Percentiles rank a stretch among this genome's conserved stretches.
These are phyloP conservation scores for Enteromius anoplus DNA, from an alignment of 2,797 vertebrate genomes.

Conservation along the genomic window DNA sequence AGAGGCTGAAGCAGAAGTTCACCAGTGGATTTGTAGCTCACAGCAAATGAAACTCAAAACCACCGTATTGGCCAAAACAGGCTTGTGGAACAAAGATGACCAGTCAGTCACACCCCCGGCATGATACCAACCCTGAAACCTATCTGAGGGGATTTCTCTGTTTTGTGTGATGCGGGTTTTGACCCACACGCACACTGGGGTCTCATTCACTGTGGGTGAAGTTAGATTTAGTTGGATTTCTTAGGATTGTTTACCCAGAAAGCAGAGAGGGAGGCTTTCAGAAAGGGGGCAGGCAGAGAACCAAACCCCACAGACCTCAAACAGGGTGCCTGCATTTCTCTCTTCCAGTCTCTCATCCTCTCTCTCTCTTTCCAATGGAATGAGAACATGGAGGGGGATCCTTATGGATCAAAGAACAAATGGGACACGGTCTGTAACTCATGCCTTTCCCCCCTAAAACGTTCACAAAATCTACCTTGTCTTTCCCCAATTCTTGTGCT, in stretches of 20 bases:
- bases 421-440: slow-evolving; percentile 12
- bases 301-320: slow-evolving; percentile 52
- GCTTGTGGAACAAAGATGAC: slow-evolving; percentile 27
- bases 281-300: slow-evolving; percentile 53
- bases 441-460: neutral
- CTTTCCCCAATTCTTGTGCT: neutral
- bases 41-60: slow-evolving; percentile 34
- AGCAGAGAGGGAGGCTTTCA: slow-evolving; percentile 48
- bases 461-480: slow-evolving; percentile 4
- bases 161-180: slow-evolving; percentile 46
- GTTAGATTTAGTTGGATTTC: slow-evolving; percentile 36
- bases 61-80: slow-evolving; percentile 17
- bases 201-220: slow-evolving; percentile 49
- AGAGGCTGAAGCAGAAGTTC: slow-evolving; percentile 14
- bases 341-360: neutral
- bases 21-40: slow-evolving; percentile 18
- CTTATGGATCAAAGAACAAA: slow-evolving; percentile 39
- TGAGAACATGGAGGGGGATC: slow-evolving; percentile 31
- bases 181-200: slow-evolving; percentile 32
- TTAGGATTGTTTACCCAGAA: slow-evolving; percentile 54
- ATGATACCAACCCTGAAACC: neutral
- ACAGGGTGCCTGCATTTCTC: slow-evolving; percentile 40
- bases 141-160: slow-evolving; percentile 32
- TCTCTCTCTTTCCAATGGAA: slow-evolving; percentile 37
- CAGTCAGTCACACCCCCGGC: neutral